phyloP scores from a whole-genome alignment of 2,797 vertebrate species.

The Setipinna tenuifilis region DNA sequence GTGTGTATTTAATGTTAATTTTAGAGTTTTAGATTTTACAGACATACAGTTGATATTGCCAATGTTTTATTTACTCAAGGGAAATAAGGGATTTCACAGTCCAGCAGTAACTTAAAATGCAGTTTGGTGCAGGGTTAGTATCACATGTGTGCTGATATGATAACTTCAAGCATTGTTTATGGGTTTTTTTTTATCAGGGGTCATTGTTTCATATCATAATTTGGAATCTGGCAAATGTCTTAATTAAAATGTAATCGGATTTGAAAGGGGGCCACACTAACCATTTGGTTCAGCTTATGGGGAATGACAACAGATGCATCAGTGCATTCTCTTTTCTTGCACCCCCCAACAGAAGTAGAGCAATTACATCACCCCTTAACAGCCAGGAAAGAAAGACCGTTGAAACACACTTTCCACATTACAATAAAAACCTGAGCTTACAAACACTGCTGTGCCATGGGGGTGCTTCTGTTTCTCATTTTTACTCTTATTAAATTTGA shows the following conservation, averaged over 20 bases:
- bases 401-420: neutral
- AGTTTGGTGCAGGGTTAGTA: slow-evolving; percentile 62
- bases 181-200: slow-evolving; percentile 58
- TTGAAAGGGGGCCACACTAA: neutral
- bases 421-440: neutral
- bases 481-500: neutral
- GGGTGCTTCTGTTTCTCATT: neutral
- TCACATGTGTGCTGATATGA: slow-evolving; percentile 48
- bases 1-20: neutral
- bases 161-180: slow-evolving; percentile 34
- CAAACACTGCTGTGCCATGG: neutral
- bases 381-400: neutral
- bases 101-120: slow-evolving; percentile 56
- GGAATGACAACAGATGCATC: neutral
- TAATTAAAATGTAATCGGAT: slow-evolving; percentile 23
- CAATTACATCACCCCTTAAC: slow-evolving; percentile 1
- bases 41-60: slow-evolving; percentile 21
- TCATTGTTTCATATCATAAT: slow-evolving; percentile 55
- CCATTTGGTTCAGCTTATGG: neutral
- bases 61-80: slow-evolving; percentile 55
- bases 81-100: slow-evolving; percentile 32
- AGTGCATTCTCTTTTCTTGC: neutral
- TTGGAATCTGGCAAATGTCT: neutral
- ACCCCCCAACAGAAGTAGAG: neutral
- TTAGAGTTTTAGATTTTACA: neutral